Evolutionary conservation across 2,113 vertebrate species (phyloP), one percentile per base, ranked within the genome.

Genomic region (Tachycineta bicolor): DNA sequence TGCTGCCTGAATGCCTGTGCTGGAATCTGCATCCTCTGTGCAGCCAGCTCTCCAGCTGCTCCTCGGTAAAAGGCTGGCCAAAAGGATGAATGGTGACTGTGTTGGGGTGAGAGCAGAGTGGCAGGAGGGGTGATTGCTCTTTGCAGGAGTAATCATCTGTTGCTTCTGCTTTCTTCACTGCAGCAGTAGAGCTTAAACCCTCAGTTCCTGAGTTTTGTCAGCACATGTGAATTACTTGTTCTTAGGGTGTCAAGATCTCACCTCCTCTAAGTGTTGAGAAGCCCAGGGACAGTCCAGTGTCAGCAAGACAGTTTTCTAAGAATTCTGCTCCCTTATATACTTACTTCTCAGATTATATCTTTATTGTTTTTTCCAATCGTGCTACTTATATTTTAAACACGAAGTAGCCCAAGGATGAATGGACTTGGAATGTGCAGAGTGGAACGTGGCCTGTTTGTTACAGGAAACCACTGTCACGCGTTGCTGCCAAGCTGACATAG

Each of bases 401-500:
- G 62, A 80, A 74, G 59, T 50, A 68, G 46, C 74, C 74, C 43
- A 83, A 77, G 76, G 90, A 96, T 96, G 93, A 93, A 86, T 86
- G 39, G 20, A 55, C 69, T 74, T 86, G 94, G 83, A 96, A 94
- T 92, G 94, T 56, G 47, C 56, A 0, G 41, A 69, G 79, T 92
- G 94, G 86, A 95, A 86, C 79, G 55, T 6, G 63, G 88, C 63
- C 83, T 95, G 46, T 92, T 96, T 89, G 91, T 95, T 90, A 81
- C 73, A 92, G 95, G 89, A 94, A 95, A 15, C 83, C 84, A 43
- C 76, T 90, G 95, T 95, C 90, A 96, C 47, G 86, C 83, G 29
- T 95, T 94, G 14, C 83, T 94, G 95, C 93, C 93, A 62, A 26
- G 49, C 83, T 92, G 79, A 96, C 95, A 95, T 92, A 59, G 75